A percentile compares a stretch with the other conserved stretches of the same genome.
Conservation (phyloP, 2,113 vertebrate genomes). For the Ammodramus savannarum region DNA sequence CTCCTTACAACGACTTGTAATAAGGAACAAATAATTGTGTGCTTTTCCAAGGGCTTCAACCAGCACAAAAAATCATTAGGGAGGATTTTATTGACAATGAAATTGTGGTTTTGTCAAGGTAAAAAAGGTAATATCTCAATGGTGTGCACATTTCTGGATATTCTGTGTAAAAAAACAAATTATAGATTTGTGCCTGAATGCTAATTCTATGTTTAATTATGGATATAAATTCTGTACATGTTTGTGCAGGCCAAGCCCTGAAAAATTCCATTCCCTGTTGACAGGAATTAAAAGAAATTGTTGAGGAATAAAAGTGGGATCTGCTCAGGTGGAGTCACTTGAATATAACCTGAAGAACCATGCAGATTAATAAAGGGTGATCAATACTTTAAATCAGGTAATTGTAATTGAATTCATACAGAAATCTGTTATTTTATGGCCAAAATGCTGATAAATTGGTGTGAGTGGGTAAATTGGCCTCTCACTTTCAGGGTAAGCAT, state of each 20-base stretch:
- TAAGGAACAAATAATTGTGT: neutral
- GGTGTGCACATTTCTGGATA: neutral
- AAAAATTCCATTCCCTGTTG: neutral
- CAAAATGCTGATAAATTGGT: neutral
- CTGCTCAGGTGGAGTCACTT: neutral
- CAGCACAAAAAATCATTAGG: neutral
- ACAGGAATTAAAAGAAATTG: neutral
- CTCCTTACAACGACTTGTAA: neutral
- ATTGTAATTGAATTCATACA: neutral
- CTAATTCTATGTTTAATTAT: neutral
- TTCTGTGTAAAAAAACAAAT: neutral
- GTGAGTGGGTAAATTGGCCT: neutral
- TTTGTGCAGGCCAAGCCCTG: neutral
- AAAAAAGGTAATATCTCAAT: fast-evolving
- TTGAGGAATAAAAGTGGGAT: neutral
- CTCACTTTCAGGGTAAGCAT: neutral
- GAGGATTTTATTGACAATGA: neutral
- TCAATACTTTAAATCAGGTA: neutral
- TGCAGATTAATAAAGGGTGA: neutral
- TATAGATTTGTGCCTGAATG: neutral
- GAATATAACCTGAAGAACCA: neutral
- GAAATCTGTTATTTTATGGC: neutral
- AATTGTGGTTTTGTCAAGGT: neutral
- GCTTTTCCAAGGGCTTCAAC: neutral
- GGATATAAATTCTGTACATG: neutral